Percentiles rank a stretch among this genome's conserved stretches.
Evolutionary conservation across 1,140 invertebrate genomes (phyloP).

Genomic region (Drosophila subobscura): DNA sequence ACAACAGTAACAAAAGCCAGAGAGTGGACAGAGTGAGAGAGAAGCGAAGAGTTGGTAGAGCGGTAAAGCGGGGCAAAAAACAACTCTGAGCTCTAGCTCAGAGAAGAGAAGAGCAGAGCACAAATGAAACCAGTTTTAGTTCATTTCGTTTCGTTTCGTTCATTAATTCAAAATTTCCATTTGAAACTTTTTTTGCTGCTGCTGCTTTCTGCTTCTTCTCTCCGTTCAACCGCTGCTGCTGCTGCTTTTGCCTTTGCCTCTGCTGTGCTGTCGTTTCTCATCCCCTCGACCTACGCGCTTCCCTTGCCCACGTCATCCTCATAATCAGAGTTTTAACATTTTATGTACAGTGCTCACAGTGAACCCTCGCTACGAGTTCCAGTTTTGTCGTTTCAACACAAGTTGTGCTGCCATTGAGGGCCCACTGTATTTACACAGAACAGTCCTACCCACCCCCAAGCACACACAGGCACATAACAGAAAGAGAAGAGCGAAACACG

Average conservation of each 20-base stretch:
- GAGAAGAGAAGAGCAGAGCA: slow-evolving; percentile 64
- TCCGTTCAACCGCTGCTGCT: slow-evolving; percentile 9
- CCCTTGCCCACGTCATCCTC: slow-evolving; percentile 67
- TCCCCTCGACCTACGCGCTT: slow-evolving; percentile 33
- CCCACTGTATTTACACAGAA: slow-evolving; percentile 57
- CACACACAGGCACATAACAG: slow-evolving; percentile 34
- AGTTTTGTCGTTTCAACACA: not conserved
- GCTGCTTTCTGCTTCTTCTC: slow-evolving; percentile 25
- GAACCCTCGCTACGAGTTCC: slow-evolving; percentile 2
- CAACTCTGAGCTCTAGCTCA: slow-evolving; percentile 60
- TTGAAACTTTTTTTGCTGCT: slow-evolving; percentile 71
- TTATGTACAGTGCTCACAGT: slow-evolving; percentile 73
- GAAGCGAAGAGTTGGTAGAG: slow-evolving; percentile 13
- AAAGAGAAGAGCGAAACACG: slow-evolving; percentile 33
- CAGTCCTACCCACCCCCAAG: slow-evolving; percentile 49
- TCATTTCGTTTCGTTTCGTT: slow-evolving; percentile 82
- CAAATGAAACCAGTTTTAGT: slow-evolving; percentile 81
- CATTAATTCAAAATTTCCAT: slow-evolving; percentile 83
- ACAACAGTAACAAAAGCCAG: slow-evolving; percentile 32
- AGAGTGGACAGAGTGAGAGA: slow-evolving; percentile 37
- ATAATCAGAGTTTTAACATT: slow-evolving; percentile 83
- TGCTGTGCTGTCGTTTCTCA: slow-evolving; percentile 71
- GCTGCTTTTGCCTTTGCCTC: slow-evolving; percentile 39
- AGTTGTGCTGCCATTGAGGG: not conserved
- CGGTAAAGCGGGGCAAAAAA: slow-evolving; percentile 31